Evolutionary conservation across 2,797 vertebrate genomes (phyloP), one percentile per base, ranked within the genome.

Genomic region (Meriones psammophilus): DNA sequence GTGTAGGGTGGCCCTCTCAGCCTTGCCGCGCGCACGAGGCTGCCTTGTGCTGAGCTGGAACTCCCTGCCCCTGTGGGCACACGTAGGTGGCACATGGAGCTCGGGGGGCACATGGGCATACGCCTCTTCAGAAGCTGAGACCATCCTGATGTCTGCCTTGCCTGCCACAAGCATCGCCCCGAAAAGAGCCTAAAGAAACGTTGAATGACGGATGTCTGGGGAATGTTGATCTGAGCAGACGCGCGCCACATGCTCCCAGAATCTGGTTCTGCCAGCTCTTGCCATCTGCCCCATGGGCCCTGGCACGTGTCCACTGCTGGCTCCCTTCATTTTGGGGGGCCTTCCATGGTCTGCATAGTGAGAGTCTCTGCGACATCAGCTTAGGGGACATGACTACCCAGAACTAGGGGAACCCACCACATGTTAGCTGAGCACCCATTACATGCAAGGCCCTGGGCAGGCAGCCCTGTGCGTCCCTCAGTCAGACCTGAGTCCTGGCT

Each of bases 1-100:
- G 89, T 89, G 28, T 78, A 69, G 79, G 79, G 88, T 54, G 12
- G 92, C 69, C 93, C 95, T 91, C 79, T 93, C 94, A 81, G 95
- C 92, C 92, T 92, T 17, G 22, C 83, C 83, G 71, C 66, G 42
- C 42, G 22, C 91, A 33, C 33, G 69, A 56, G 69, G 42, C 62
- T 68, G 17, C 66, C 69, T 54, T 10, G 91, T 84, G 42, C 4
- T 18, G 28, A 88, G 86, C 91, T 89, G 86, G 89, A 64, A 79
- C 42, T 64, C 42, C 13, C 13, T 68, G 77, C 94, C 54, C 5
- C 0, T 64, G 76, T 28, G 39, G 76, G 85, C 68, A 77, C 74
- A 2, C 22, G 60, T 42, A 36, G 56, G 88, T 68, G 77, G 71
- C 71, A 73, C 39, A 46, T 17, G 36, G 71, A n/a, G 60, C 50